Percentiles rank a stretch among this genome's conserved stretches.
These are phyloP conservation scores for Clarias batrachus DNA, from an alignment of 2,113 vertebrate genomes.

Conservation along the genomic window DNA sequence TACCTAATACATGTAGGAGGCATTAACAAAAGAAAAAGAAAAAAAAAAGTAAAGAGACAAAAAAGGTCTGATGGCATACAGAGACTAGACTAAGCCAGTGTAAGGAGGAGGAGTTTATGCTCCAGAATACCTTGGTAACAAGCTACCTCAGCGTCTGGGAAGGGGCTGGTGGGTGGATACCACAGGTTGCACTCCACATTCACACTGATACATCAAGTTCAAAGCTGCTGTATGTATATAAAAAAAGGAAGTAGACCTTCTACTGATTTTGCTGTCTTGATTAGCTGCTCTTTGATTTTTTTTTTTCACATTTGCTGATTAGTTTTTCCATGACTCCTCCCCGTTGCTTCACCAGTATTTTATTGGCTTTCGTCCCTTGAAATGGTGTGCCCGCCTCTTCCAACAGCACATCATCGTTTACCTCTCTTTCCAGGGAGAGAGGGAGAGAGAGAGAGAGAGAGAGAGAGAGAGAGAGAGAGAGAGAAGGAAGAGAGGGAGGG, in stretches of 20 bases:
- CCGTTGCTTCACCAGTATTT: slow-evolving; percentile 50
- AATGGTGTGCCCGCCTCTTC: slow-evolving; percentile 50
- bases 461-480: neutral
- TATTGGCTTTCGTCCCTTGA: slow-evolving; percentile 49
- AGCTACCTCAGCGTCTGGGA: slow-evolving; percentile 68
- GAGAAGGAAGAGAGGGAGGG: slow-evolving; percentile 12
- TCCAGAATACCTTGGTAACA: slow-evolving; percentile 76
- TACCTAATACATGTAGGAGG: neutral
- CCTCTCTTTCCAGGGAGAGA: slow-evolving; percentile 35
- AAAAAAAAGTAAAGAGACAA: neutral
- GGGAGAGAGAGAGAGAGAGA: slow-evolving; percentile 1
- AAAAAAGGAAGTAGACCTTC: slow-evolving; percentile 5
- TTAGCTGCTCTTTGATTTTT: slow-evolving; percentile 22
- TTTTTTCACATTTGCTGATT: slow-evolving; percentile 29
- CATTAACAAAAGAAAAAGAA: neutral
- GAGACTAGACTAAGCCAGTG: slow-evolving; percentile 48
- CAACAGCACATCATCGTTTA: slow-evolving; percentile 47
- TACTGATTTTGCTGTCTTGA: slow-evolving; percentile 5
- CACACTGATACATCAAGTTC: slow-evolving; percentile 45
- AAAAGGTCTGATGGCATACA: neutral
- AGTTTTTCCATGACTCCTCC: slow-evolving; percentile 43
- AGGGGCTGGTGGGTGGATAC: slow-evolving; percentile 57
- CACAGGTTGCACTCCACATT: slow-evolving; percentile 20
- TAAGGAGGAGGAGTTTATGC: slow-evolving; percentile 60
- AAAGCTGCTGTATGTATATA: slow-evolving; percentile 24